Evolutionary conservation across 2,888 invertebrate species (phyloP).

Genomic region (Orthonychiurus folsomi): DNA sequence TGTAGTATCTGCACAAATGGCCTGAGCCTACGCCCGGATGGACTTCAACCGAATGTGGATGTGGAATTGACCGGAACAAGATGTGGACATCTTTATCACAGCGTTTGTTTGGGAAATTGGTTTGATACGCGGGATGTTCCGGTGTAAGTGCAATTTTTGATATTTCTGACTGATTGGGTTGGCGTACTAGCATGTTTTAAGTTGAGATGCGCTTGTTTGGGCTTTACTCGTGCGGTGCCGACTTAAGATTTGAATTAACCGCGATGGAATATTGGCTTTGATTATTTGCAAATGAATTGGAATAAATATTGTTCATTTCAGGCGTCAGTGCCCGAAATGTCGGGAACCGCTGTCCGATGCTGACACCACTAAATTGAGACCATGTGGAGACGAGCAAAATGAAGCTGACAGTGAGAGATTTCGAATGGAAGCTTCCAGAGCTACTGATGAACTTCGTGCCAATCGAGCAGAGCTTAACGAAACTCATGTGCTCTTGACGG

Average conservation of each 20-base stretch:
- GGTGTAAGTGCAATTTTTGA: not conserved
- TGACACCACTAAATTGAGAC: not conserved
- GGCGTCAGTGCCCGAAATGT: not conserved
- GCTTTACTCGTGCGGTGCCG: no score
- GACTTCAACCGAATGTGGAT: not conserved
- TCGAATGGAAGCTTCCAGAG: not conserved
- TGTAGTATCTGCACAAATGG: not conserved
- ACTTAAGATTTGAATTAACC: no score
- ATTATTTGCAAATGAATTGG: no score
- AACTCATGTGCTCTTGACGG: not conserved
- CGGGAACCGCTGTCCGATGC: not conserved
- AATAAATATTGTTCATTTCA: not conserved
- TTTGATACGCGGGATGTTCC: not conserved
- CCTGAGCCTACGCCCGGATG: not conserved
- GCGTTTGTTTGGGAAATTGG: not conserved
- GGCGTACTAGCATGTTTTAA: no score
- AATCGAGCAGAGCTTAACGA: not conserved
- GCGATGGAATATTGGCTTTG: no score
- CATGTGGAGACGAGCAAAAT: not conserved
- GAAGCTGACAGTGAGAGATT: not conserved
- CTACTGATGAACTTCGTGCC: not conserved
- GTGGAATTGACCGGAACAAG: not conserved
- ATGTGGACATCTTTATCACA: not conserved
- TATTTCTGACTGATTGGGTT: not conserved
- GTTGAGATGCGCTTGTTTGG: no score